Base-by-base conservation (phyloP, 2,113 vertebrate species). In the Pimephales promelas region DNA sequence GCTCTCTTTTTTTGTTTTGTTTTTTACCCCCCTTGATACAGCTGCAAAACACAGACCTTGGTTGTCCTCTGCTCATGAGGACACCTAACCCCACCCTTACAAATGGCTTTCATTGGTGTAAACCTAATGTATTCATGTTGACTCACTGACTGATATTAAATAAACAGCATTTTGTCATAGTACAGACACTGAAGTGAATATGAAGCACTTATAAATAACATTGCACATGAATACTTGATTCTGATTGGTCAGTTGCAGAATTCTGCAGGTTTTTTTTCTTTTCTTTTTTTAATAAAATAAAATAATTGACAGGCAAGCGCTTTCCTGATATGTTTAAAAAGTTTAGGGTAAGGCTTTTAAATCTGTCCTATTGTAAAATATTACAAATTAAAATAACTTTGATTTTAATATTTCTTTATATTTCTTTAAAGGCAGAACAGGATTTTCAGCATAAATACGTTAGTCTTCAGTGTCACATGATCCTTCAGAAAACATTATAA, bases 1-100 rank as follows among this genome's bases (percentile, higher is more conserved):
- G 72, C 57, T 34, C 56, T 81, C 43, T 56, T 3, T 14, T 81
- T 47, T n/a, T n/a, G n/a, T n/a, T 64, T 14, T 34, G 18, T 26
- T 66, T 14, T 36, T 34, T 26, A 56, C 22, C 56, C 59, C 70
- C 2, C 36, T 49, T 62, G 74, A 77, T 70, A 56, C 83, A 87
- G 62, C 78, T 87, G 82, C 54, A 34, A 73, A 62, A 66, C 49
- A 61, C 20, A 36, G 34, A 24, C 6, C 7, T 40, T 47, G 77
- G 57, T 13, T 64, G 76, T 78, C n/a, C 36, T 78, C 36, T 61
- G 76, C 54, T 62, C n/a, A 11, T 28, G 36, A 43, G 56, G 56
- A 61, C 3, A 2, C 43, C 14, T 10, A 26, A 66, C 28, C 62
- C 45, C 52, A 18, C 72, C 47, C 8, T 74, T 52, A 49, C 45